phyloP scores from a whole-genome alignment of 2,888 invertebrate genomes.

The Kuschelorhynchus macadamiae region DNA sequence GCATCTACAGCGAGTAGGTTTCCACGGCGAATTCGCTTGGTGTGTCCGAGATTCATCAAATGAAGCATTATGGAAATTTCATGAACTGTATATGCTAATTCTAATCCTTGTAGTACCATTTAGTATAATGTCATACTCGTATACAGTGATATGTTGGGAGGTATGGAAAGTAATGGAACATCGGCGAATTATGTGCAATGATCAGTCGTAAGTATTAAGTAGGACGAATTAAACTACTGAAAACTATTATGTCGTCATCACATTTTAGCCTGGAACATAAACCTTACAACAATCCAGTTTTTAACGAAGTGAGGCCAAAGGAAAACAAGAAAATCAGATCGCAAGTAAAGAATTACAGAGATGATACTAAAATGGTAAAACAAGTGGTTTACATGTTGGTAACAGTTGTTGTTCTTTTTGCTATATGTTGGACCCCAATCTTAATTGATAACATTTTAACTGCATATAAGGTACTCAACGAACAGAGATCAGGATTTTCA shows the following conservation, averaged over 20 bases:
- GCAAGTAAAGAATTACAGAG: constrained; percentile 51
- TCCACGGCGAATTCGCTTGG: constrained; percentile 70
- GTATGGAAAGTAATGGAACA: constrained; percentile 76
- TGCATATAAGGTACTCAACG: constrained; percentile 72
- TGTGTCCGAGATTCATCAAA: constrained; percentile 73
- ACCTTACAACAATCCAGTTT: constrained; percentile 9
- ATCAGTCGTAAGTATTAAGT: constrained; percentile 67
- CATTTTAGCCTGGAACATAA: constrained; percentile 31
- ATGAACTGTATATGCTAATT: constrained; percentile 77
- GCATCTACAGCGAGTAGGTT: constrained; percentile 62
- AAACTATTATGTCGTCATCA: no score
- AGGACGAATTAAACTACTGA: no score
- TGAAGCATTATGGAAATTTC: constrained; percentile 69
- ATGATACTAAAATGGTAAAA: constrained; percentile 62
- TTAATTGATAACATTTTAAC: constrained; percentile 77
- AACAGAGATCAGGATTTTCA: constrained; percentile 69
- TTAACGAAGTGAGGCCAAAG: constrained; percentile 17
- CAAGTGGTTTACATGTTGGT: constrained; percentile 84
- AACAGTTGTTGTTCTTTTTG: constrained; percentile 78
- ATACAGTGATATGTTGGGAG: constrained; percentile 76
- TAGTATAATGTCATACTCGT: constrained; percentile 76
- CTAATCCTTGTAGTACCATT: constrained; percentile 76
- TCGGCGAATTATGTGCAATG: constrained; percentile 73
- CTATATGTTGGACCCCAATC: constrained; percentile 79
- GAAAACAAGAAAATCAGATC: constrained; percentile 40